A percentile compares a stretch with the other conserved stretches of the same genome.
phyloP scores from a whole-genome alignment of 1,140 invertebrate genomes.

The Daktulosphaira vitifoliae region DNA sequence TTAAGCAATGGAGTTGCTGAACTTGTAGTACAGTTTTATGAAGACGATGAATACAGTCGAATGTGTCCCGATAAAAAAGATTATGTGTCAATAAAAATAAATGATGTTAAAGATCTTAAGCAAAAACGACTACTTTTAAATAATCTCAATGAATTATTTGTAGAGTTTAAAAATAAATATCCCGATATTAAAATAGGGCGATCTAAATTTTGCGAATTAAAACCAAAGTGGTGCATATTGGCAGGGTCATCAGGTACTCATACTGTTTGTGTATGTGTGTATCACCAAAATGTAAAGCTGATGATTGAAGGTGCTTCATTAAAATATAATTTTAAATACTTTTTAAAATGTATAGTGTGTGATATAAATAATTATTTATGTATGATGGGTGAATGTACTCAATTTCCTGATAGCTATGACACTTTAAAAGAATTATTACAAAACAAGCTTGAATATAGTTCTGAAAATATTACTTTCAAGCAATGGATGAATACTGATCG shows the following conservation, averaged over 20 bases:
- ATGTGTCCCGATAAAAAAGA: no score
- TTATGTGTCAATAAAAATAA: no score
- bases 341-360: not conserved
- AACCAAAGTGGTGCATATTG: constrained; percentile 36
- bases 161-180: no score
- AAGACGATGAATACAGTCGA: no score
- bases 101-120: no score
- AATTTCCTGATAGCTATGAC: not conserved
- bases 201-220: constrained; percentile 37
- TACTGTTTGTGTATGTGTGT: constrained; percentile 38
- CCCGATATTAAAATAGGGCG: constrained; percentile 38
- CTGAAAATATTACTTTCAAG: not conserved
- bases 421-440: not conserved
- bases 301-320: constrained; percentile 33
- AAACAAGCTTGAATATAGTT: not conserved
- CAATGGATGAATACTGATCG: no score
- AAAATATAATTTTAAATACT: not conserved
- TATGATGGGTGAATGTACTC: not conserved
- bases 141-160: no score
- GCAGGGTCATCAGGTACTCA: constrained; percentile 37
- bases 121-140: no score
- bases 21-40: no score
- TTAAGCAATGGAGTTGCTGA: no score
- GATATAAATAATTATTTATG: not conserved
- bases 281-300: constrained; percentile 39